Evolutionary conservation across 2,797 vertebrate genomes (phyloP), one percentile per base, ranked within the genome.

Genomic region (Sebastes alutus): DNA sequence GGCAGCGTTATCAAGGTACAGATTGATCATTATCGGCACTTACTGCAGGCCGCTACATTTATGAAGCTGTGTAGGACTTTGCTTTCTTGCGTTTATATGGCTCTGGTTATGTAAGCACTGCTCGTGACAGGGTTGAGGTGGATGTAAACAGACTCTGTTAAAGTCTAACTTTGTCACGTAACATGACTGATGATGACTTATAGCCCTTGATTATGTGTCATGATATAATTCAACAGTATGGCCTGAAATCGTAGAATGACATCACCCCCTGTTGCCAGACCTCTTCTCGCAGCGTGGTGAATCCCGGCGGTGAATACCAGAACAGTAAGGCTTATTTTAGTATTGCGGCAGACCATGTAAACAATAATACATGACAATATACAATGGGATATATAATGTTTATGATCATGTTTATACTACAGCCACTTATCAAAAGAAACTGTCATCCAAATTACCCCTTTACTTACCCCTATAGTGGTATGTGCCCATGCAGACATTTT

Each of bases 121-220:
- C 75, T 83, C 60, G 72, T 79, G 84, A 82, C 88, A 59, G 72
- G 69, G 60, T 11, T 33, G 79, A 85, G 54, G 33, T 72, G 61
- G 79, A 84, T 12, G 8, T 91, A 90, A 91, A 90, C 91, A 88
- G 60, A 49, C 38, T 5, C 49, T 67, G 82, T 86, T 80, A 89
- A 89, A 87, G 84, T 91, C 83, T 18, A 80, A 84, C 82, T 69
- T 66, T 49, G 64, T 83, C 79, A 59, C 22, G 29, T 18, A 38
- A 87, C 77, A 54, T 90, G 87, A 89, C 76, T 83, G 88, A 92
- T 85, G 84, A 73, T 76, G 73, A 87, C 81, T 82, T 83, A 78
- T 78, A 63, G 78, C 77, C 14, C 72, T 82, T 85, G 80, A 91
- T 85, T 89, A 60, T 27, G 71, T 79, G 74, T 81, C 81, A 78